Base-by-base conservation (phyloP, 2,113 vertebrate genomes). In the Alectura lathami region DNA sequence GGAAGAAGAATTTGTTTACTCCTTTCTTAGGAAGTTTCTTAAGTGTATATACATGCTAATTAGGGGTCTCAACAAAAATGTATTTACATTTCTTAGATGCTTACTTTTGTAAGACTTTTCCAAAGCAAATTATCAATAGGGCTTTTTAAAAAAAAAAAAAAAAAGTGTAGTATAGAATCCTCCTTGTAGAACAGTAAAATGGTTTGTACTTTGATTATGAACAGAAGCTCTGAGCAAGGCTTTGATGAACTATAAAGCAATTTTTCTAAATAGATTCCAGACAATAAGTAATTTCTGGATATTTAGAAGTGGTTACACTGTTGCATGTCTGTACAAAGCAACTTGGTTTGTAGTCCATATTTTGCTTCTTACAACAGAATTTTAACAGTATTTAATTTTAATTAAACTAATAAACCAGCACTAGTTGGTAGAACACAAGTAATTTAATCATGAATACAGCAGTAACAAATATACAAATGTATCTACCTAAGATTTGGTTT, bases 401-500 rank as follows among this genome's bases (percentile, higher is more conserved):
- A 78, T 56, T 17, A 62, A 91, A 87, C 77, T 47, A 72, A 38
- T 34, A 84, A 85, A 63, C 60, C 83, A 59, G 47, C 43, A 20
- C 79, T 67, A 62, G 40, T 54, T 40, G 92, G 88, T 62, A 76
- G 73, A 63, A 96, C 36, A 69, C 1, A 5, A 88, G 53, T 34
- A 50, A 84, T 86, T 93, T 85, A 47, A 36, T 36, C 50, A n/a
- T 18, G 22, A 84, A 32, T 51, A n/a, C 53, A 74, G 76, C n/a
- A 59, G n/a, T 9, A 88, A 79, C 56, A 67, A 84, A 78, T 1
- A 51, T 62, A 76, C 47, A 29, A 67, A 93, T 64, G 14, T 11
- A 56, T 94, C 97, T 98, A 98, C 94, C 98, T 97, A 62, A 97
- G 88, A 60, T 97, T 97, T 69, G 97, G 96, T 47, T 97, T 97